phyloP scores from a whole-genome alignment of 2,797 vertebrate genomes.

The Halcyon leucocephala region DNA sequence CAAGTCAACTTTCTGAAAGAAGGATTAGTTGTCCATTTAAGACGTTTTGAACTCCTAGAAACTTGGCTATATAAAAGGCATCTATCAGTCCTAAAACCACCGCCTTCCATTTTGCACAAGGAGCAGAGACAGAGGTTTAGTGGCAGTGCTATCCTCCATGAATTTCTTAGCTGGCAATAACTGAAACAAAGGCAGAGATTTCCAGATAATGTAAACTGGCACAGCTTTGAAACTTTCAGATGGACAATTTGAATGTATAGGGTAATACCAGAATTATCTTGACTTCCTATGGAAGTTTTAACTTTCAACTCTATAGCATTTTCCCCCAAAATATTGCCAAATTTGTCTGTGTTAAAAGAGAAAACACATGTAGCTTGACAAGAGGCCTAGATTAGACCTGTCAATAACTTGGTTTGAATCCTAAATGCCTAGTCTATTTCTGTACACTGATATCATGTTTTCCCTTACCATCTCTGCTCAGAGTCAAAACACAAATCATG shows the following conservation, averaged over 20 bases:
- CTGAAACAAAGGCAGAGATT: neutral
- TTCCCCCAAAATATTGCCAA: neutral
- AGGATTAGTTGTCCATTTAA: neutral
- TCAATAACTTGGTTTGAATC: neutral
- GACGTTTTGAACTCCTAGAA: neutral
- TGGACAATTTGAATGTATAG: neutral
- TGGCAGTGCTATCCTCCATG: neutral
- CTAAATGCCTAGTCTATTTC: constrained; percentile 1
- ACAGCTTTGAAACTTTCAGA: neutral
- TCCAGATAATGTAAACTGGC: neutral
- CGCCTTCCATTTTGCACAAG: neutral
- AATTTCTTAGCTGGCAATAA: neutral
- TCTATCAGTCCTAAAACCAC: neutral
- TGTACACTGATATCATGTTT: constrained; percentile 14
- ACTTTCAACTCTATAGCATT: neutral
- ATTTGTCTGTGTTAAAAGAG: neutral
- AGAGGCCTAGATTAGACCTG: neutral
- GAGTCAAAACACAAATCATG: neutral
- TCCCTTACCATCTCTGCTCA: neutral
- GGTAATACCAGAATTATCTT: neutral
- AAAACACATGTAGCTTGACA: neutral
- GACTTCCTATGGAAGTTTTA: neutral
- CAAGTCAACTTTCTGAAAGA: neutral
- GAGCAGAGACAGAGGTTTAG: neutral
- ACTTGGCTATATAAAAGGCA: neutral